Evolutionary conservation across 2,113 vertebrate genomes (phyloP).

Genomic region (Scytalopus superciliaris): DNA sequence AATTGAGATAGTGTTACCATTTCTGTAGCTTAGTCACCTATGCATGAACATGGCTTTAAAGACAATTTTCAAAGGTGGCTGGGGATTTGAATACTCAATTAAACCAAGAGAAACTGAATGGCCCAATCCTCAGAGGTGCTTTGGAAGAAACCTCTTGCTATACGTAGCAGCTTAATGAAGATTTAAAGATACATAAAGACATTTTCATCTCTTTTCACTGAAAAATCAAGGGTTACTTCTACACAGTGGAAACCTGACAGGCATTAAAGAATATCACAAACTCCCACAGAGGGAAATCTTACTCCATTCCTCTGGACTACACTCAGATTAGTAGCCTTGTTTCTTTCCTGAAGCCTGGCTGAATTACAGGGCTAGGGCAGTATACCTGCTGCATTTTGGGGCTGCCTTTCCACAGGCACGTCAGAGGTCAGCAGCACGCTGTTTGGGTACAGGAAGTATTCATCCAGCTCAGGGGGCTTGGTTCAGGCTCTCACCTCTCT

Average conservation of each 20-base stretch:
- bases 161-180: not conserved
- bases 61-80: not conserved
- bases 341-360: not conserved
- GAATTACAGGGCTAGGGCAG: not conserved
- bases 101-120: not conserved
- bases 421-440: not conserved
- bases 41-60: not conserved
- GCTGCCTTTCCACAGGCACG: not conserved
- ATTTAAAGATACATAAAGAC: not conserved
- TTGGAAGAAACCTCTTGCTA: not conserved
- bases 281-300: not conserved
- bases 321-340: no score
- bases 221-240: not conserved
- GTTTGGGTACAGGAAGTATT: not conserved
- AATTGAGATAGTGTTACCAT: not conserved
- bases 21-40: not conserved
- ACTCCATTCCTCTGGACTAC: not conserved
- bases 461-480: not conserved
- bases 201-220: not conserved
- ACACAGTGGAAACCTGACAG: not conserved
- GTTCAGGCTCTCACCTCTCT: accelerated
- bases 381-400: not conserved
- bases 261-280: not conserved
- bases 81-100: not conserved
- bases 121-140: not conserved